Evolutionary conservation across 2,888 invertebrate species (phyloP), one percentile per base, ranked within the genome.

Genomic region (Campopleginae sp.): DNA sequence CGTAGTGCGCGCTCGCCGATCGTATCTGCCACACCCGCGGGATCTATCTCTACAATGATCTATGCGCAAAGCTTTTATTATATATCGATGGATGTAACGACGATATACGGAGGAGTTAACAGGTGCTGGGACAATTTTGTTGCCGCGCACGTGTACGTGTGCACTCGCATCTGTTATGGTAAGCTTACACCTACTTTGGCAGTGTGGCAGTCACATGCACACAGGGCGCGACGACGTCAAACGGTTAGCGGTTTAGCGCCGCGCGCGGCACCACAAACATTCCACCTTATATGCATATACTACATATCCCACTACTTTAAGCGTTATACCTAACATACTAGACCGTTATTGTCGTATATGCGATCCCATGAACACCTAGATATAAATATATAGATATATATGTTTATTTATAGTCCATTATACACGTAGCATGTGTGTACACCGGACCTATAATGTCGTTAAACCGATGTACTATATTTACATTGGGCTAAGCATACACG

Each of bases 231-330:
- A 81, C 84, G 81, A 81, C 84, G 84, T 85, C 84, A 85, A 85
- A 85, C 85, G 85, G 85, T 85, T 85, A 85, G 85, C 85, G 85
- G 85, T 85, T 85, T 85, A 85, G 78, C 81, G 85, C 78, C 81
- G 78, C 77, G 77, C 81, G 78, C 77, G 77, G 54, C 61, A 84
- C 80, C 84, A 80, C 80, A 78, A 65, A 81, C 78, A 85, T 85
- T 85, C 78, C 82, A 63, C 75, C 61, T 77, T 65, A 76, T 76
- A 65, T 77, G 77, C 77, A 77, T 77, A 77, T 77, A 77, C 78
- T 74, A 68, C 65, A 54, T 82, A 71, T 65, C 44, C 65, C 51
- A 74, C 68, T 46, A 70, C 68, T 80, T 68, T 70, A 68, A 65
- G 70, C 74, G 66, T 42, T 65, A 65, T 72, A 54, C n/a, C 61